These are phyloP conservation scores for Lagria hirta DNA, from an alignment of 2,888 invertebrate genomes.

Conservation along the genomic window DNA sequence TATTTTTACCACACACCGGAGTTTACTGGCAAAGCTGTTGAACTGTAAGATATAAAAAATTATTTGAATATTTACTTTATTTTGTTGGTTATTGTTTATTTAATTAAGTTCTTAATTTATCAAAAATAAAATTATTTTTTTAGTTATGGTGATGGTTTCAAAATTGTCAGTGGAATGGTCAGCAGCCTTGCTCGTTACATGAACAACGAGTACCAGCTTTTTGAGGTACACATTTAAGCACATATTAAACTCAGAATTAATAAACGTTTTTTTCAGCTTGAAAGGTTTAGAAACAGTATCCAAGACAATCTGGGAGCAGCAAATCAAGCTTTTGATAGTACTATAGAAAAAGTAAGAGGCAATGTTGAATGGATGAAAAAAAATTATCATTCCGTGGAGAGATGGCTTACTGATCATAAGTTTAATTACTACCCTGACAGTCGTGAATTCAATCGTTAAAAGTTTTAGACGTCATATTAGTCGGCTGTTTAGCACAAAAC, in stretches of 20 bases:
- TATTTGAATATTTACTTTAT: too few species aligned
- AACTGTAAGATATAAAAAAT: too few species aligned
- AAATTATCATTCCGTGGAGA: slow-evolving; percentile 53
- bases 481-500: too few species aligned
- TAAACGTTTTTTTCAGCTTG: slow-evolving; percentile 40
- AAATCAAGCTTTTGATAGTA: slow-evolving; percentile 56
- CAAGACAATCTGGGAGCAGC: slow-evolving; percentile 56
- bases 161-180: slow-evolving; percentile 58
- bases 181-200: slow-evolving; percentile 57
- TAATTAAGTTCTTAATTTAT: too few species aligned
- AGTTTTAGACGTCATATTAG: too few species aligned
- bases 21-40: too few species aligned
- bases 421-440: slow-evolving; percentile 35
- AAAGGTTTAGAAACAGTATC: slow-evolving; percentile 50
- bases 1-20: too few species aligned
- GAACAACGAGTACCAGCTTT: slow-evolving; percentile 55
- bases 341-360: slow-evolving; percentile 57
- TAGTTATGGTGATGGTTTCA: slow-evolving; percentile 61
- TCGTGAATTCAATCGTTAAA: too few species aligned
- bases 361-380: slow-evolving; percentile 63
- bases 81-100: too few species aligned
- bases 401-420: slow-evolving; percentile 46
- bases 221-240: slow-evolving; percentile 41
- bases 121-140: slow-evolving; percentile 25
- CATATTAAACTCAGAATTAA: slow-evolving; percentile 5